Conservation (phyloP, 2,888 invertebrate genomes). For the Drosophila paucipuncta region DNA sequence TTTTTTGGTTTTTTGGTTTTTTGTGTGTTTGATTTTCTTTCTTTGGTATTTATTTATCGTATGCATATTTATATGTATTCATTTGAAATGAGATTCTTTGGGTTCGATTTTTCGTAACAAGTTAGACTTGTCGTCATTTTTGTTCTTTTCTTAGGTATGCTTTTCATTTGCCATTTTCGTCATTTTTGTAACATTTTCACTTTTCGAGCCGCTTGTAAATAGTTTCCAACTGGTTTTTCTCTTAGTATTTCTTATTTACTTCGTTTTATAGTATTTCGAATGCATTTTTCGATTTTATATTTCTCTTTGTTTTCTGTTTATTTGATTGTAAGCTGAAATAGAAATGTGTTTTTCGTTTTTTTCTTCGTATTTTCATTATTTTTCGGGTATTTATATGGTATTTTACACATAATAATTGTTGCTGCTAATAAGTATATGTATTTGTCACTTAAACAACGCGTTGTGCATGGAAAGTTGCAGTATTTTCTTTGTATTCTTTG, state of each 20-base stretch:
- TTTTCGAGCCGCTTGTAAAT: constrained; percentile 50
- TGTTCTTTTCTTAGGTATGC: constrained; percentile 9
- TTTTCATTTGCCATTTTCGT: constrained; percentile 1
- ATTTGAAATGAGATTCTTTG: constrained; percentile 58
- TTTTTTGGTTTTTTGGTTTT: not conserved
- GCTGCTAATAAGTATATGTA: constrained; percentile 40
- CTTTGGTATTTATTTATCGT: constrained; percentile 26
- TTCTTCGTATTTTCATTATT: constrained; percentile 8
- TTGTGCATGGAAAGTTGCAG: constrained; percentile 46
- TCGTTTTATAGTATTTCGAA: constrained; percentile 20
- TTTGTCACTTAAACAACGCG: constrained; percentile 47
- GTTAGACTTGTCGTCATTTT: constrained; percentile 38
- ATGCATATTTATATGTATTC: constrained; percentile 26
- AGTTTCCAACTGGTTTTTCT: constrained; percentile 53
- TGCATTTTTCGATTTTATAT: constrained; percentile 7
- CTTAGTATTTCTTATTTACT: constrained; percentile 23
- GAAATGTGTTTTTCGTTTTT: constrained; percentile 13
- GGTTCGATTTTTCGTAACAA: constrained; percentile 40
- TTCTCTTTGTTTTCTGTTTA: constrained; percentile 1
- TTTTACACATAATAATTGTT: constrained; percentile 46
- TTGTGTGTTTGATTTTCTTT: constrained; percentile 13
- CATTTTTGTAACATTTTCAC: constrained; percentile 1
- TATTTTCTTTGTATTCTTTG: constrained; percentile 17
- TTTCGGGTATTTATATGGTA: constrained; percentile 28
- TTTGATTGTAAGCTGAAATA: constrained; percentile 21